Percentiles rank a stretch among this genome's conserved stretches.
phyloP scores from a whole-genome alignment of 2,888 invertebrate species.

The Dimorphilus gyrociliatus region DNA sequence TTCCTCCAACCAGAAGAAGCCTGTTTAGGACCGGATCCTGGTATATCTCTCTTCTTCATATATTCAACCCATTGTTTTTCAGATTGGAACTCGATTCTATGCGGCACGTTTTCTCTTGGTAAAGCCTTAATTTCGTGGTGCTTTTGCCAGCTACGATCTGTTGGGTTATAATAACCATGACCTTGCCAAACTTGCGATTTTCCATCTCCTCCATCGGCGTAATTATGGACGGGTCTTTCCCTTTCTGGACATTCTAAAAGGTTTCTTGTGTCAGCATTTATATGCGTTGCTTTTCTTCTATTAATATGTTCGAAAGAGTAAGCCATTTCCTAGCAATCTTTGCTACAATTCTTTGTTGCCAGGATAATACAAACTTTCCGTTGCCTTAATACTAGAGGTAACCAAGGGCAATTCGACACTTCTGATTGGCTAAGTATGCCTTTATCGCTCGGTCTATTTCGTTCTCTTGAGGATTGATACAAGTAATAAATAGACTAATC shows the following conservation, averaged over 20 bases:
- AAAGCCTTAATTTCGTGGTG: slow-evolving; percentile 12
- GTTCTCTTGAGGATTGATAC: too few relatives aligned
- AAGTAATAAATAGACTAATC: too few relatives aligned
- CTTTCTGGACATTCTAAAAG: too few relatives aligned
- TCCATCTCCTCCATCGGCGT: slow-evolving; percentile 13
- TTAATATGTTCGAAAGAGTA: slow-evolving; percentile 14
- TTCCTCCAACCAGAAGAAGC: slow-evolving; percentile 14
- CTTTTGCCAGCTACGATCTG: slow-evolving; percentile 8
- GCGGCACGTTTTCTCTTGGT: slow-evolving; percentile 12
- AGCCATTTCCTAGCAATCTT: too few relatives aligned
- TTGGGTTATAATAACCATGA: slow-evolving; percentile 10
- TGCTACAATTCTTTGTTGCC: too few relatives aligned
- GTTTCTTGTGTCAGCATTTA: slow-evolving; percentile 13
- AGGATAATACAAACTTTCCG: too few relatives aligned
- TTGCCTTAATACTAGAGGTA: too few relatives aligned
- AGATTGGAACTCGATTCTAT: slow-evolving; percentile 13
- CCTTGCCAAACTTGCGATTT: slow-evolving; percentile 13
- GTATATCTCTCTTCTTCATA: slow-evolving; percentile 12
- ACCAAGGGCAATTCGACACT: too few relatives aligned
- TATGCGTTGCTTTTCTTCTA: slow-evolving; percentile 10
- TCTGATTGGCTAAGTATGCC: too few relatives aligned
- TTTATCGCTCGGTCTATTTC: too few relatives aligned
- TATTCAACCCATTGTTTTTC: slow-evolving; percentile 15
- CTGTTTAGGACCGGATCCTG: slow-evolving; percentile 10
- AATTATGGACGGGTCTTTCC: too few relatives aligned